phyloP scores from a whole-genome alignment of 2,888 invertebrate species.

The Apamea monoglypha region DNA sequence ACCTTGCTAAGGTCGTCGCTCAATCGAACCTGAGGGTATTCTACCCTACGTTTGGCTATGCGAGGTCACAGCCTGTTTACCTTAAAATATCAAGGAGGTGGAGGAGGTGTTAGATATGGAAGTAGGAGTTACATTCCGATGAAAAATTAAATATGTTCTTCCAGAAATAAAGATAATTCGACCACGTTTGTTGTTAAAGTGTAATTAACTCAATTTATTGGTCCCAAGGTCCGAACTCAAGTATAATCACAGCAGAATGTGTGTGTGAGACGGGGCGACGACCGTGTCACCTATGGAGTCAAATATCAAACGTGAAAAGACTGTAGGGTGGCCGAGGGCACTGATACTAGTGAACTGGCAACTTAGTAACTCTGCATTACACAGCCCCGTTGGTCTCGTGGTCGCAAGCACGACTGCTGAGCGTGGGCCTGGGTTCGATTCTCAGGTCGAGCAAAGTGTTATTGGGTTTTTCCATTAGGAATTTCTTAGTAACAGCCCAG shows the following conservation, averaged over 20 bases:
- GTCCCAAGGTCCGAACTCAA: neutral
- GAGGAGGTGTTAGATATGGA: neutral
- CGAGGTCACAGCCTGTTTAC: neutral
- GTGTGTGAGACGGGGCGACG: conserved; percentile 31
- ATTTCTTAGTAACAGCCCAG: too few species aligned
- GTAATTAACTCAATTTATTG: conserved; percentile 18
- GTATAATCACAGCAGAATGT: conserved; percentile 5
- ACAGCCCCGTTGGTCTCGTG: too few species aligned
- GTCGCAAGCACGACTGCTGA: too few species aligned
- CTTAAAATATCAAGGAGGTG: neutral
- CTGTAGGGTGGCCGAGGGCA: conserved; percentile 17
- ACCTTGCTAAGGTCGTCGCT: neutral
- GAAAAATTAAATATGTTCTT: too few species aligned
- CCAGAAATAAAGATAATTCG: neutral
- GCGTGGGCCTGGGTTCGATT: too few species aligned
- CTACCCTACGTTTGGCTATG: neutral
- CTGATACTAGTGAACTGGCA: conserved; percentile 9
- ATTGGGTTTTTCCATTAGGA: too few species aligned
- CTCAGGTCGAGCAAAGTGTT: too few species aligned
- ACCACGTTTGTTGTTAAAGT: neutral
- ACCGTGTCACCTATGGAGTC: conserved; percentile 45
- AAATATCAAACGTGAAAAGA: conserved; percentile 44
- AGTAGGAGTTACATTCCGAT: neutral
- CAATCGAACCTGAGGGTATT: neutral
- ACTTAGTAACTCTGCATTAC: neutral